A percentile compares a stretch with the other conserved stretches of the same genome.
These are phyloP conservation scores for Mesorhabditis sp. DNA, from an alignment of 2,888 invertebrate genomes.

Conservation along the genomic window DNA sequence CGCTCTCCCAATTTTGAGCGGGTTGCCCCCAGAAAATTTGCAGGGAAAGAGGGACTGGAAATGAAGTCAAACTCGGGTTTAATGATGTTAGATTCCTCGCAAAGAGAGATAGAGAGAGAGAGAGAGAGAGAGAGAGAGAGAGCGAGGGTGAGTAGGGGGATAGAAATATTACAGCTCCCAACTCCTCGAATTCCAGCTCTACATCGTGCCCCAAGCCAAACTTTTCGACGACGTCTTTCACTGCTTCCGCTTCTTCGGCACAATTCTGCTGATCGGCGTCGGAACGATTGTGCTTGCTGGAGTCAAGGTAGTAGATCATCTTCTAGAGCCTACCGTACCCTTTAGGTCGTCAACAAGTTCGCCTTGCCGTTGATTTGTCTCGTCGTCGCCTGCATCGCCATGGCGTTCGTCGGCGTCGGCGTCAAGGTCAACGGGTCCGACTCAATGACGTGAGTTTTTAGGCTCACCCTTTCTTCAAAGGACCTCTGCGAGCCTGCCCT, in stretches of 20 bases:
- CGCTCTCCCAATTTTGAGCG: too few species aligned
- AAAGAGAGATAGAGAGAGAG: too few species aligned
- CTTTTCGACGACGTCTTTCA: conserved; percentile 62
- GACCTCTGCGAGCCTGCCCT: too few species aligned
- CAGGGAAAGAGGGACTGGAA: too few species aligned
- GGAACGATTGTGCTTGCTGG: conserved; percentile 62
- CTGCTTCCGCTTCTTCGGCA: conserved; percentile 63
- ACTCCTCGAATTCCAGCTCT: conserved; percentile 29
- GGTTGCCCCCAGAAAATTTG: too few species aligned
- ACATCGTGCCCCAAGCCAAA: conserved; percentile 55
- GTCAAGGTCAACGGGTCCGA: conserved; percentile 85
- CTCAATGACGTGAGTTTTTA: conserved; percentile 73
- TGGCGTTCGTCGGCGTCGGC: conserved; percentile 53
- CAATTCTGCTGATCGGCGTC: conserved; percentile 61
- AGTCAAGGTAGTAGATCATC: conserved; percentile 29
- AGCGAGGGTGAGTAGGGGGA: too few species aligned
- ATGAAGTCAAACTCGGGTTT: too few species aligned
- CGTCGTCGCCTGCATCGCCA: conserved; percentile 53
- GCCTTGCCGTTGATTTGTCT: conserved; percentile 58
- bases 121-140: too few species aligned
- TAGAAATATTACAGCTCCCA: too few species aligned
- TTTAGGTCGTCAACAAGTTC: conserved; percentile 63
- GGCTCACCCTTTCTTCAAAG: background rate
- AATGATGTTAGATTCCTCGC: too few species aligned
- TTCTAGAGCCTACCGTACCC: conserved; percentile 21